Conservation (phyloP, 2,797 vertebrate species). For the Hemitrygon akajei region DNA sequence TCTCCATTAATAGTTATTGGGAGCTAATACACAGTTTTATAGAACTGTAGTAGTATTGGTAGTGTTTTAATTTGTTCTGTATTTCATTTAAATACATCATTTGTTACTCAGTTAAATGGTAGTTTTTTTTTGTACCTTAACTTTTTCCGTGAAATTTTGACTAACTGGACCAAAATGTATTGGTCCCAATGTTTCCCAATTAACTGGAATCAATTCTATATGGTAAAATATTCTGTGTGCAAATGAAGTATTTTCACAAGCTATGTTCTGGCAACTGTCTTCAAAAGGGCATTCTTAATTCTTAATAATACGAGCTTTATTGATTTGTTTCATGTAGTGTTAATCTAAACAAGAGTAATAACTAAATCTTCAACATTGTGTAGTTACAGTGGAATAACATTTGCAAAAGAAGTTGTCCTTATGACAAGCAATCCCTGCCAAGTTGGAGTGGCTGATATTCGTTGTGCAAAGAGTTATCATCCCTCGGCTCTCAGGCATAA, state of each 20-base stretch:
- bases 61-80: too few species aligned
- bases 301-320: neutral
- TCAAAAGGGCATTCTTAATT: neutral
- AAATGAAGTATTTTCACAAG: neutral
- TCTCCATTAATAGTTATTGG: too few species aligned
- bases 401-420: neutral
- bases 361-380: neutral
- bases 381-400: neutral
- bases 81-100: too few species aligned
- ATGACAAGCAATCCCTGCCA: conserved; percentile 12
- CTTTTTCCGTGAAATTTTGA: too few species aligned
- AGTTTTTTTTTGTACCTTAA: too few species aligned
- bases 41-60: too few species aligned
- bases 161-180: too few species aligned
- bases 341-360: neutral
- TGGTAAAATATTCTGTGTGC: neutral
- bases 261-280: neutral
- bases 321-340: neutral
- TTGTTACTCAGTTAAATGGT: too few species aligned
- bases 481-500: neutral
- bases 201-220: neutral
- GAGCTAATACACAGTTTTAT: too few species aligned
- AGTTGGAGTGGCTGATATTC: neutral
- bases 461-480: neutral
- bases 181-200: too few species aligned